A percentile compares a stretch with the other conserved stretches of the same genome.
Evolutionary conservation across 2,888 invertebrate species (phyloP).

Genomic region (Nezara viridula): DNA sequence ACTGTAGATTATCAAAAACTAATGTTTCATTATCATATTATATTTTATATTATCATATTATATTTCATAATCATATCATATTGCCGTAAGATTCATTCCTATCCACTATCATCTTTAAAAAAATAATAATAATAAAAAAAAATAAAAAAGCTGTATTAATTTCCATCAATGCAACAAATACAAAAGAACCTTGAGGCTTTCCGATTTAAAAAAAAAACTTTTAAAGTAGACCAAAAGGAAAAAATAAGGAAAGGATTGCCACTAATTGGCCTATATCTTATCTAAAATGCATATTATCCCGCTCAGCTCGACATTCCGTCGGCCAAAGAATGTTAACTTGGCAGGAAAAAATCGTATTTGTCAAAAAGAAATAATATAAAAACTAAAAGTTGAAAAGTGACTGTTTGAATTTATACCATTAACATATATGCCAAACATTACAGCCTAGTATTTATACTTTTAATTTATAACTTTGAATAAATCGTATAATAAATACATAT

Average conservation of each 20-base stretch:
- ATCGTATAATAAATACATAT: no score
- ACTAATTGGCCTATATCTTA: not conserved
- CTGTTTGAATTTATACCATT: no score
- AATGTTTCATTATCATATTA: not conserved
- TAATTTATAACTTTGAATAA: no score
- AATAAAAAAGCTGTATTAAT: no score
- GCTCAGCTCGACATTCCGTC: not conserved
- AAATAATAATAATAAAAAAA: no score
- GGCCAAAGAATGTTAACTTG: not conserved
- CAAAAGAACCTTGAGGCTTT: not conserved
- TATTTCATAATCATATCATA: no score
- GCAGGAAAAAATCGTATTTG: not conserved
- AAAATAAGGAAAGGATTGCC: not conserved
- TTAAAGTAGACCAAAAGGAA: not conserved
- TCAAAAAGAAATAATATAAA: not conserved
- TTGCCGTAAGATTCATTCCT: no score
- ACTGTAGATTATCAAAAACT: not conserved
- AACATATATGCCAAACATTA: not conserved
- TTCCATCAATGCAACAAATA: not conserved
- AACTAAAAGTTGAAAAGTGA: no score
- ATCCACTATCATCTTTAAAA: not conserved
- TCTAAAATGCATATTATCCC: not conserved
- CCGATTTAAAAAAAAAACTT: not conserved
- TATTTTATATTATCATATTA: no score
- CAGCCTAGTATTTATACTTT: no score